Conservation (phyloP, 2,797 vertebrate species). For the Diceros bicornis region DNA sequence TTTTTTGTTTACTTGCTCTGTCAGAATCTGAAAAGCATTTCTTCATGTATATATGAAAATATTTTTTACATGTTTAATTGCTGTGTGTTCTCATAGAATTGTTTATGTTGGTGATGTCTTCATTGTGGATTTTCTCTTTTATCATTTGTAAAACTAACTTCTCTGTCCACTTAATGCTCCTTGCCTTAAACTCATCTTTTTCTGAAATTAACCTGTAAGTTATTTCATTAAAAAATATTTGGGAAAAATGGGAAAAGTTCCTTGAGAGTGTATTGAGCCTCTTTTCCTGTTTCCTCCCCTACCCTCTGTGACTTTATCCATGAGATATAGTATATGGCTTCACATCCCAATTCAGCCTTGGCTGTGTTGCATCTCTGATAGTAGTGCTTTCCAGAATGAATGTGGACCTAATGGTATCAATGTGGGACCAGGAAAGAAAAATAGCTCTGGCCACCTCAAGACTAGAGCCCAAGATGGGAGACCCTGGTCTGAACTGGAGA, state of each 20-base stretch:
- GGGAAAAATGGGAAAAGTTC: not conserved
- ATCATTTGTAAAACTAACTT: conserved; percentile 1
- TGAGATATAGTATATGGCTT: not conserved
- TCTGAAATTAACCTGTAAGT: not conserved
- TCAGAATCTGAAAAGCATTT: conserved; percentile 12
- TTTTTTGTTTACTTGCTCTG: not conserved
- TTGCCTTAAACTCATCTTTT: conserved; percentile 47
- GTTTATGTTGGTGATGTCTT: not conserved
- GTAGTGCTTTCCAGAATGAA: not conserved
- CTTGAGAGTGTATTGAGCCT: not conserved
- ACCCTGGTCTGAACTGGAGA: not conserved
- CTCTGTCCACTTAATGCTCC: not conserved
- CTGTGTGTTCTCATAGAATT: not conserved
- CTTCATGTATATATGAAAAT: not conserved
- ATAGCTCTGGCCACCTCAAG: not conserved
- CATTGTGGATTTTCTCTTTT: not conserved
- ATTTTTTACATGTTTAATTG: not conserved
- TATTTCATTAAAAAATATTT: not conserved
- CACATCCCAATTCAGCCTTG: not conserved
- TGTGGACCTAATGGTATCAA: not conserved
- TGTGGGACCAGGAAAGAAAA: not conserved
- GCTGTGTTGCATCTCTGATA: not conserved
- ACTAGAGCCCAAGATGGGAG: not conserved
- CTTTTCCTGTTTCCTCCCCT: not conserved
- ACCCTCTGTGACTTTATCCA: not conserved